phyloP scores from a whole-genome alignment of 2,113 vertebrate genomes.

The Tachysurus vachellii region DNA sequence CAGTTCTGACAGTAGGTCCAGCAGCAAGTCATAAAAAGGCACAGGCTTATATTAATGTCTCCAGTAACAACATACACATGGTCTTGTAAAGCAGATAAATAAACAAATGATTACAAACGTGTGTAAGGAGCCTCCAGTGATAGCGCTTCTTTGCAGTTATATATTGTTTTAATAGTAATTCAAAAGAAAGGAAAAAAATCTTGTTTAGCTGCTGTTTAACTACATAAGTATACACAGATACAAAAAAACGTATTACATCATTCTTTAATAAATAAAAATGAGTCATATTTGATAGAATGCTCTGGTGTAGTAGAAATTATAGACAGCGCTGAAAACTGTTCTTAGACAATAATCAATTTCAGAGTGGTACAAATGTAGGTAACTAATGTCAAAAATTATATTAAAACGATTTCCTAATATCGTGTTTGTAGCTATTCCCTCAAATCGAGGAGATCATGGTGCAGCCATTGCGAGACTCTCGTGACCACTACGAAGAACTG shows the following conservation, averaged over 20 bases:
- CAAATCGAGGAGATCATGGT: constrained; percentile 84
- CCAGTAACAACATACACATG: neutral
- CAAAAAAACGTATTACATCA: neutral
- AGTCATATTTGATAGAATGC: neutral
- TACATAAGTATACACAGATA: neutral
- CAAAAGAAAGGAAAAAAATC: neutral
- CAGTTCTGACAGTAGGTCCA: neutral
- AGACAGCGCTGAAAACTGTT: neutral
- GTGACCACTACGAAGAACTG: constrained; percentile 82
- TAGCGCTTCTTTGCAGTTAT: neutral
- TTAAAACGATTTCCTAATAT: neutral
- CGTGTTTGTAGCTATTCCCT: constrained; percentile 75
- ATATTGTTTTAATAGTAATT: neutral
- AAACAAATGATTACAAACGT: neutral
- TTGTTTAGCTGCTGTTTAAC: neutral
- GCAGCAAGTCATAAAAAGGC: neutral
- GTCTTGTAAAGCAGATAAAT: neutral
- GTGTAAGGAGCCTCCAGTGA: neutral
- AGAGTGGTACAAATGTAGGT: neutral
- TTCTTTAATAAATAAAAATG: neutral
- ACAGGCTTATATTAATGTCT: neutral
- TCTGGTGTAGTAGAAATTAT: neutral
- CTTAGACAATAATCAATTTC: neutral
- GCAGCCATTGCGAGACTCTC: constrained; percentile 78
- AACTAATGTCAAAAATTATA: neutral